Base-by-base conservation (phyloP, 2,797 vertebrate species). In the Gymnoscopelus microlampas region DNA sequence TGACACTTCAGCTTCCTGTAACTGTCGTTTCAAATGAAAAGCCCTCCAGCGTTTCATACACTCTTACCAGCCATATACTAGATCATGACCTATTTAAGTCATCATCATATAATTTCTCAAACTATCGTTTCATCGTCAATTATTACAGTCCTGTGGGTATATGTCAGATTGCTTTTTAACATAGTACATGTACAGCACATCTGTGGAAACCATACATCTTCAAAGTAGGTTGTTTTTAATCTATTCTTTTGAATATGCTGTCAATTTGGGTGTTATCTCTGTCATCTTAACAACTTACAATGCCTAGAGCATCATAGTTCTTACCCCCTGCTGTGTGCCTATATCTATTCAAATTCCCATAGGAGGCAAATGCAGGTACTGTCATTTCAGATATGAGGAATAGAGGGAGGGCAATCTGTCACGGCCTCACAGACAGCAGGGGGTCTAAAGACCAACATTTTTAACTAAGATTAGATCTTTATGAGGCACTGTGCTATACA, bases 381-480 rank as follows among this genome's bases (percentile, higher is more conserved):
- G 39, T 44, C 39, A 72, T 76, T 71, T 49, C 55, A 80, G 60
- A 81, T 71, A 82, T 71, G 39, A 72, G 26, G 44, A 71, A 55
- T n/a, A 49, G 35, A 70, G 51, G 19, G 5, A 63, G n/a, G 70
- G 50, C 14, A 53, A 78, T 87, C 84, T 71, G 73, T 79, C 70
- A 79, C 61, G 75, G 73, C 66, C 74, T 77, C 6, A 53, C 35
- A 75, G 60, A 29, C 70, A 66, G 77, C 80, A 72, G 72, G 76
- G 35, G 68, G 54, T 78, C 54, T 2, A 24, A 60, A 48, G 60
- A 60, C 39, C 39, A 2, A 44, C 39, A 44, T 44, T 44, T 44
- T 9, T 44, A 44, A 9, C 39, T 44, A 44, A 44, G 39, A 44
- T 44, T 44, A 44, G 39, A 44, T 60, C 60, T 76, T 51, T 66